phyloP scores from a whole-genome alignment of 2,888 invertebrate genomes.

The Pycnomerus fuliginosus region DNA sequence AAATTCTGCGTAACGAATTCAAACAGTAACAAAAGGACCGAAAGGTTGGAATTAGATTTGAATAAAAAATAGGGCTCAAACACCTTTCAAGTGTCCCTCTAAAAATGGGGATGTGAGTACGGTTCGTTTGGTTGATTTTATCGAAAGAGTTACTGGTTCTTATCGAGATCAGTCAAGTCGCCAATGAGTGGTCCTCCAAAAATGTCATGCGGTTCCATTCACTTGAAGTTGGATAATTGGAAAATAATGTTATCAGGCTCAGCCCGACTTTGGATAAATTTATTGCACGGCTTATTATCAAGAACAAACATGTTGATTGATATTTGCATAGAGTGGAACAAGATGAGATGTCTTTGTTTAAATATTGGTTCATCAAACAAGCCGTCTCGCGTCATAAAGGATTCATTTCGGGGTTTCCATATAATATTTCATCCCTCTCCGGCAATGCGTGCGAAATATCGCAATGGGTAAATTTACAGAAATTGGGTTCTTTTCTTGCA shows the following conservation, averaged over 20 bases:
- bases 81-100: slow-evolving; percentile 14
- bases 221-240: slow-evolving; percentile 22
- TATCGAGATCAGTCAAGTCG: slow-evolving; percentile 50
- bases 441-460: no score
- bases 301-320: slow-evolving; percentile 25
- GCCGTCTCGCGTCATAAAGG: slow-evolving; percentile 21
- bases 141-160: slow-evolving; percentile 28
- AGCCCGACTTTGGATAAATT: slow-evolving; percentile 12
- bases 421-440: slow-evolving; percentile 10
- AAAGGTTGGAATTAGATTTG: slow-evolving; percentile 4
- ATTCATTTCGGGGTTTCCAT: slow-evolving; percentile 12
- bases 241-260: slow-evolving; percentile 15
- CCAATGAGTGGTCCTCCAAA: slow-evolving; percentile 45
- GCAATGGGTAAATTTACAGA: no score
- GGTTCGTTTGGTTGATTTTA: slow-evolving; percentile 13
- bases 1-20: slow-evolving; percentile 13
- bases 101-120: slow-evolving; percentile 4
- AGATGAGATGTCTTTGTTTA: slow-evolving; percentile 27
- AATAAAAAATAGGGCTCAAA: slow-evolving; percentile 4
- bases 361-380: slow-evolving; percentile 26
- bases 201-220: slow-evolving; percentile 45
- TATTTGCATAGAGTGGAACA: slow-evolving; percentile 23
- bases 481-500: no score
- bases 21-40: slow-evolving; percentile 11
- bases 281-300: slow-evolving; percentile 22